Evolutionary conservation across 1,140 invertebrate species (phyloP), one percentile per base, ranked within the genome.

Genomic region (Whitmania pigra): DNA sequence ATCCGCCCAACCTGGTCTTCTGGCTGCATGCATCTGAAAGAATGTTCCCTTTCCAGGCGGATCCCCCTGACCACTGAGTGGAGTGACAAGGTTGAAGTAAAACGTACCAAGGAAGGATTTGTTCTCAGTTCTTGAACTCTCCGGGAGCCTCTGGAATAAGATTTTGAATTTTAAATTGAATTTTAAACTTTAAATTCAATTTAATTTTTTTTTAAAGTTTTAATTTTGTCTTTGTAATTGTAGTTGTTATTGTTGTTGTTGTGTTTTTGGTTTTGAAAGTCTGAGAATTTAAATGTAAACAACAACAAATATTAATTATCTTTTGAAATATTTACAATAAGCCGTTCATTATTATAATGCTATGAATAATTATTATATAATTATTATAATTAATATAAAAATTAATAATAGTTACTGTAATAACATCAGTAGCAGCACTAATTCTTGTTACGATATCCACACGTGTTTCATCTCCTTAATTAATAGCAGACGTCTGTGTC

Each of bases 1-100:
- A 11, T 11, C 43, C 2, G 2, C 0, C 43, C 43, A 11, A 49
- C 43, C 43, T 49, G 43, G 9, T 13, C 9, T 63, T n/a, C 57
- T 31, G 57, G 29, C 18, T 11, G 57, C 57, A 63, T 49, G 66
- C 40, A 72, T 68, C 53, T 53, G 36, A 17, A 69, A 18, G 29
- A 53, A 68, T 20, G 20, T 43, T 27, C 57, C 71, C 11, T 25
- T 31, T 5, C 71, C 71, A 6, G 71, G 71, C 5, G 71, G 71
- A 20, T 57, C 29, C 11, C 71, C 71, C 11, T 36, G 36, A 18
- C 71, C 71, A 36, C 71, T 72, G 27, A 63, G 18, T 0, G 71
- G 71, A 2, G 63, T 60, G 20, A 72, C 71, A 20, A 66, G 71
- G 36, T 60, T 72, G 55, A 72, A 72, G 55, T 72, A 72, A 18